phyloP scores from a whole-genome alignment of 2,797 vertebrate species.

The Tenualosa ilisha region DNA sequence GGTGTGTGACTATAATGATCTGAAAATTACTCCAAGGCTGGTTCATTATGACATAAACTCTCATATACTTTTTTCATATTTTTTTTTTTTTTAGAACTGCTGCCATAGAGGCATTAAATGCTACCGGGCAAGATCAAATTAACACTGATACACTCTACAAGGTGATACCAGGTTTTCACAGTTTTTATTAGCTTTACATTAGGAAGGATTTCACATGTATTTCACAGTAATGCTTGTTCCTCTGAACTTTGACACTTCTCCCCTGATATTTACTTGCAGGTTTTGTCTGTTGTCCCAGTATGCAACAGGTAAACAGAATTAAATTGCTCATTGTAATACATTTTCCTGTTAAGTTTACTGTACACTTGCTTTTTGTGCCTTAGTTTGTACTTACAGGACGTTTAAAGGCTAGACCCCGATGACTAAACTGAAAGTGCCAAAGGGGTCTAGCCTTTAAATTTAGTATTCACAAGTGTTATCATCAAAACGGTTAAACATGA shows the following conservation, averaged over 20 bases:
- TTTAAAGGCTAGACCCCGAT: no score
- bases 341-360: no score
- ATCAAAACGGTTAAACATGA: no score
- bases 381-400: no score
- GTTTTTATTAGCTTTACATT: background rate
- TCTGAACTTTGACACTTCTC: background rate
- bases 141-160: conserved; percentile 79
- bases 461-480: no score
- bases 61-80: conserved; percentile 18
- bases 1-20: conserved; percentile 65
- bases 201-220: conserved; percentile 13
- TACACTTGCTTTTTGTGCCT: no score
- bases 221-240: background rate
- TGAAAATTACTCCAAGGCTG: background rate
- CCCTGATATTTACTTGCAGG: conserved; percentile 54
- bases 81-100: conserved; percentile 71
- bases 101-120: conserved; percentile 85
- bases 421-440: no score
- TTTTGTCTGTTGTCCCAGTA: conserved; percentile 69
- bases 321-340: no score
- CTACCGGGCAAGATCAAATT: conserved; percentile 83
- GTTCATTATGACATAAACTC: no score
- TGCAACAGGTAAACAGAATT: conserved; percentile 69
- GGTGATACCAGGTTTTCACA: conserved; percentile 61
- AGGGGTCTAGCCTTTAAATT: no score